A percentile compares a stretch with the other conserved stretches of the same genome.
These are phyloP conservation scores for Vulpes ferrilata DNA, from an alignment of 2,113 vertebrate species.

Conservation along the genomic window DNA sequence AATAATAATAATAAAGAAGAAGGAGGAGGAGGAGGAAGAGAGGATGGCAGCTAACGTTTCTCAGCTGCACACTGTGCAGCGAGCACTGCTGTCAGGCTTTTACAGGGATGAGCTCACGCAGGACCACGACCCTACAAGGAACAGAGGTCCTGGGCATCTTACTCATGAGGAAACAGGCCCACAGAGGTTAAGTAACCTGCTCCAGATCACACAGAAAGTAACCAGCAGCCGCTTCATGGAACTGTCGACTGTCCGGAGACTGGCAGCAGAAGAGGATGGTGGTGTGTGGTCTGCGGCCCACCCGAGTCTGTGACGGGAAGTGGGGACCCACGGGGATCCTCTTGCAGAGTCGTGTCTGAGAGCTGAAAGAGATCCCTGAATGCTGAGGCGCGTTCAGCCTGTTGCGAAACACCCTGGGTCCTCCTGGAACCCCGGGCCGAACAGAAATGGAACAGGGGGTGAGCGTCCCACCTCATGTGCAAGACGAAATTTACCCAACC, in stretches of 20 bases:
- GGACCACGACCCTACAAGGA: neutral
- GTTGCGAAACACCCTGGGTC: neutral
- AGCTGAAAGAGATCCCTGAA: neutral
- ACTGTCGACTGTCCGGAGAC: neutral
- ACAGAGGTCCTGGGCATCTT: neutral
- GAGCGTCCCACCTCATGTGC: neutral
- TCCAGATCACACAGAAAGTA: neutral
- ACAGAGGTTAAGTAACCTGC: neutral
- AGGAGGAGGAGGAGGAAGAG: neutral
- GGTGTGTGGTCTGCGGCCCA: neutral
- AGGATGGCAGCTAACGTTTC: neutral
- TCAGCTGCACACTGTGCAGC: neutral
- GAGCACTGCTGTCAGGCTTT: neutral
- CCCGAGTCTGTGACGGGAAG: neutral
- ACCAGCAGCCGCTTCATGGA: neutral
- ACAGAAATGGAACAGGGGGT: conserved; percentile 20
- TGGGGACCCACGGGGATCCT: neutral
- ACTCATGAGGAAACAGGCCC: neutral
- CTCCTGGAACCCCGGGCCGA: conserved; percentile 32
- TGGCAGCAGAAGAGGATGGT: neutral
- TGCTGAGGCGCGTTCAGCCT: neutral
- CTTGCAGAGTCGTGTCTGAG: neutral
- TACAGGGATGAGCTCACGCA: neutral
- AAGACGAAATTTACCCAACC: conserved; percentile 65
- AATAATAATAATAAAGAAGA: neutral